Base-by-base conservation (phyloP, 2,797 vertebrate species). In the Enteromius argenteus region DNA sequence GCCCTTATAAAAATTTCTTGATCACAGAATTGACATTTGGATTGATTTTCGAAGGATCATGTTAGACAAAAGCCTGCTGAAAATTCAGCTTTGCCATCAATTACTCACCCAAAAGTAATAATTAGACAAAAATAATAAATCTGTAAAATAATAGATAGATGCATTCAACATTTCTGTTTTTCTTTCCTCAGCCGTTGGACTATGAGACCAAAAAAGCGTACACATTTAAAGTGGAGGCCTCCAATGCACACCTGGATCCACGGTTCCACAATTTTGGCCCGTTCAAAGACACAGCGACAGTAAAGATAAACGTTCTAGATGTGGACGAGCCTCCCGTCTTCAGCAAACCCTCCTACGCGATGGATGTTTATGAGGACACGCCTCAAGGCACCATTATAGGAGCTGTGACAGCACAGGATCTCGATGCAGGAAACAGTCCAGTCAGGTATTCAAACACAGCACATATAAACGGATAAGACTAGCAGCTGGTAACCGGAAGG, bases 311-410 rank as follows among this genome's bases (percentile, higher is more conserved):
- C 44, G 96, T 99, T 21, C 79, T 99, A 90, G 98, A 99, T 86
- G 97, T 97, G 91, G 97, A 98, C 15, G 98, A 99, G 91, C 97
- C 98, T 1, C 98, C 98, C 0, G 95, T 98, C 51, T 99, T 99
- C 92, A 98, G 96, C 94, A 98, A 96, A 89, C 94, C 95, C 0
- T 79, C 92, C 23, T 99, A 99, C 89, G 94, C 95, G 27, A 99
- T 99, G 98, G 97, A 99, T 88, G 98, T 99, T 67, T 97, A 97
- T 0, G 98, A 99, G 87, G 98, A 99, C 87, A 99, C 97, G 0
- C 97, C 97, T 0, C 94, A 96, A 1, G 98, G 97, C 15, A 98
- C 96, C 83, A 97, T 99, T 91, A 99, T 99, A 2, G 98, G 98
- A 1, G 97, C 98, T 0, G 98, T 99, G 81, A 99, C 98, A 1